Base-by-base conservation (phyloP, 2,888 invertebrate species). In the Drosophila niveifrons region DNA sequence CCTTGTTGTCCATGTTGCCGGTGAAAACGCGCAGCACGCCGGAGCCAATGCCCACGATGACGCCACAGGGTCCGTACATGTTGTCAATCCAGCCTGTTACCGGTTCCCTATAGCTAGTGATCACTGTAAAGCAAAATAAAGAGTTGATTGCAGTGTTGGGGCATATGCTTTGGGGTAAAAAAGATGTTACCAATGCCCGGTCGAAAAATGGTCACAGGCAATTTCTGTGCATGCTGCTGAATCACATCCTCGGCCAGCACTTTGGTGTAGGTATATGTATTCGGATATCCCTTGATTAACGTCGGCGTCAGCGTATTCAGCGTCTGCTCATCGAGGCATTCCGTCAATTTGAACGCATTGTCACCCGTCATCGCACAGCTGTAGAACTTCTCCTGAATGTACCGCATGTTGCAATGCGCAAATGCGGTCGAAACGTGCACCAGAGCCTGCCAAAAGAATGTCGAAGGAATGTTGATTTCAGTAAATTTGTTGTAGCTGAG, bases 231-330 rank as follows among this genome's bases (percentile, higher is more conserved):
- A 84, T 94, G 93, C 69, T 93, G 93, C 48, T 93, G 92, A 18
- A 96, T 93, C 36, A 94, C 90, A 80, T 94, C 93, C 89, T 96
- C 96, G 0, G 95, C 95, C 65, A 96, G 91, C n/a, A 95, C 94
- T 92, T 96, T 96, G 15, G 96, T 96, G 89, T 94, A 95, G 1
- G 95, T 94, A 91, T 96, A 96, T 0, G 96, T 96, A 90, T 96
- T 96, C 13, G 96, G 96, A 75, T 90, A 92, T 15, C 88, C 91
- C 58, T 90, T 82, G 53, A 91, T 90, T 29, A 92, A 81, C 62
- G 90, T 90, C 41, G 91, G 86, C 43, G 93, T 91, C 41, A 93
- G 83, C 17, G 82, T 75, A 52, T 92, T 92, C 23, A 93, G 70
- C 9, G 92, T 92, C 61, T 92, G 91, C 44, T 93, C 92, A 72